phyloP scores from a whole-genome alignment of 2,888 invertebrate species.

The Eupithecia pulchellata region DNA sequence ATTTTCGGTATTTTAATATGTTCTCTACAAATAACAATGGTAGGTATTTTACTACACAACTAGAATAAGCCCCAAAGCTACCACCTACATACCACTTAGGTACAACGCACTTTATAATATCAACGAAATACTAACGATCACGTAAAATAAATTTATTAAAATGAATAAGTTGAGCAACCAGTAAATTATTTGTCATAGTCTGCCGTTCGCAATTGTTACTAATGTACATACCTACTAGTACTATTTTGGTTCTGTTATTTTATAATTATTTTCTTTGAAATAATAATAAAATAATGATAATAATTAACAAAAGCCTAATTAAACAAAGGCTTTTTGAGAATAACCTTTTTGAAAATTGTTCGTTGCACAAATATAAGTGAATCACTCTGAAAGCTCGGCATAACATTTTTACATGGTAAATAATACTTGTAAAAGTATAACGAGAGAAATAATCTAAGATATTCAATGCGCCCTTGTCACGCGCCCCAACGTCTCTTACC shows the following conservation, averaged over 20 bases:
- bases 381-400: slow-evolving; percentile 8
- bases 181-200: no score
- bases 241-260: no score
- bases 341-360: neutral
- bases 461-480: neutral
- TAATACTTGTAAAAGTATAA: slow-evolving; percentile 16
- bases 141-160: neutral
- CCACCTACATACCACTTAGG: no score
- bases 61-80: no score
- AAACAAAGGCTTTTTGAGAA: neutral
- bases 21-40: neutral
- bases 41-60: neutral
- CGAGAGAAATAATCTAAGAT: slow-evolving; percentile 2
- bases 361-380: slow-evolving; percentile 2
- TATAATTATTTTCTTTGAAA: no score
- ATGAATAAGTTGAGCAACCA: no score
- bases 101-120: neutral
- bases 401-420: slow-evolving; percentile 13
- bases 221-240: no score
- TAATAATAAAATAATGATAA: no score
- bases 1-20: no score
- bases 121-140: neutral
- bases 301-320: no score
- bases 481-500: slow-evolving; percentile 20
- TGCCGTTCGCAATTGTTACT: no score